Conservation (phyloP, 2,888 invertebrate species). For the Eristalis intricaria region DNA sequence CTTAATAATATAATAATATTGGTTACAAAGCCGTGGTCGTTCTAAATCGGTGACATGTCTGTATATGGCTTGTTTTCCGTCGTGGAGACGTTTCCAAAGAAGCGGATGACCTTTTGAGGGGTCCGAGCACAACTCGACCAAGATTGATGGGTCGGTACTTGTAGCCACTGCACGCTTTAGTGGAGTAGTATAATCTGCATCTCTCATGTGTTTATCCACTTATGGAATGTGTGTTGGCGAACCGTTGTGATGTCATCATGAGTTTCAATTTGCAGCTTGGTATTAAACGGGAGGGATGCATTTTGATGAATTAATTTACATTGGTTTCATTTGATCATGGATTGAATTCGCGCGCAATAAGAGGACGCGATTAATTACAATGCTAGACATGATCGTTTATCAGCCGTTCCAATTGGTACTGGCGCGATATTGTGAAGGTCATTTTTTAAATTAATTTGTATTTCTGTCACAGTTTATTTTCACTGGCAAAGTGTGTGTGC, state of each 20-base stretch:
- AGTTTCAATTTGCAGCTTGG: slow-evolving; percentile 6
- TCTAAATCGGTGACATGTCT: slow-evolving; percentile 44
- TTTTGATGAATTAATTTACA: slow-evolving; percentile 38
- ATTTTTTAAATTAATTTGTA: slow-evolving; percentile 36
- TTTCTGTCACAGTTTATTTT: slow-evolving; percentile 38
- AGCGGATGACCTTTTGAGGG: slow-evolving; percentile 62
- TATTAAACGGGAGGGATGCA: not conserved
- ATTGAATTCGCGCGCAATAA: slow-evolving; percentile 29
- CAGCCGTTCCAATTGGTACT: not conserved
- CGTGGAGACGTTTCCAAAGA: slow-evolving; percentile 32
- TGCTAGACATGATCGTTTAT: slow-evolving; percentile 4
- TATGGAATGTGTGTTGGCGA: slow-evolving; percentile 43
- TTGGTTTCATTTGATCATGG: slow-evolving; percentile 40
- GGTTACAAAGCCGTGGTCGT: slow-evolving; percentile 49
- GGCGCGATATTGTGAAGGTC: slow-evolving; percentile 50
- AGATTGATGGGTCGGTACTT: slow-evolving; percentile 38
- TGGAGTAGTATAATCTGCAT: slow-evolving; percentile 21
- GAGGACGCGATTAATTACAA: slow-evolving; percentile 61
- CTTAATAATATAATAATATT: slow-evolving; percentile 57
- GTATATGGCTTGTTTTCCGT: slow-evolving; percentile 28
- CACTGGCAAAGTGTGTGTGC: slow-evolving; percentile 19
- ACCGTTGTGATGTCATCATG: slow-evolving; percentile 56
- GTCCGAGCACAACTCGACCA: slow-evolving; percentile 41
- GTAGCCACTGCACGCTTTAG: slow-evolving; percentile 42
- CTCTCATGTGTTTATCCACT: slow-evolving; percentile 25